Conservation (phyloP, 2,888 invertebrate genomes). For the Synergus itoensis region DNA sequence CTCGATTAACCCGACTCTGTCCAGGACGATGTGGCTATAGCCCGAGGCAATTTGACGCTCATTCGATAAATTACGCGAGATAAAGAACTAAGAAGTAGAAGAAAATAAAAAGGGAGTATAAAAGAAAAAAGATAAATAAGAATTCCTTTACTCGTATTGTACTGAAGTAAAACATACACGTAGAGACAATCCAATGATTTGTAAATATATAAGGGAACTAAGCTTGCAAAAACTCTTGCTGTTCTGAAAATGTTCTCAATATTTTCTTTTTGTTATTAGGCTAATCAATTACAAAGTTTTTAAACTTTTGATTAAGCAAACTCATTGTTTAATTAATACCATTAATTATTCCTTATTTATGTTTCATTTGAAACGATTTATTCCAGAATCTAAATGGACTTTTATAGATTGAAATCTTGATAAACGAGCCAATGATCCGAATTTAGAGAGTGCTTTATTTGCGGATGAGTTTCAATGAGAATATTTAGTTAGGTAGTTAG, state of each 20-base stretch:
- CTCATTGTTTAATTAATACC: no score
- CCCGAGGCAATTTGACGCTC: constrained; percentile 36
- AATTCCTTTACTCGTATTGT: constrained; percentile 14
- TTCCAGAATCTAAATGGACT: no score
- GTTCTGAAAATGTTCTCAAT: background rate
- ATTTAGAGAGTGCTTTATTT: no score
- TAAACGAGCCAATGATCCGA: no score
- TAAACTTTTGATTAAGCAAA: no score
- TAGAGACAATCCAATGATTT: constrained; percentile 14
- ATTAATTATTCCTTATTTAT: no score
- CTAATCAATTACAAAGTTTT: background rate
- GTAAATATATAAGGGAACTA: background rate
- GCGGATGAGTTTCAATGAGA: no score
- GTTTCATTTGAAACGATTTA: no score
- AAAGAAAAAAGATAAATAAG: constrained; percentile 34
- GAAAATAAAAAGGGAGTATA: constrained; percentile 11
- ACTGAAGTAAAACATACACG: constrained; percentile 17
- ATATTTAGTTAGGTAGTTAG: no score
- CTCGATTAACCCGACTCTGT: constrained; percentile 33
- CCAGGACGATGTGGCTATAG: constrained; percentile 32
- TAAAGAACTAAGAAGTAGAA: constrained; percentile 3
- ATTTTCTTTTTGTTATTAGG: background rate
- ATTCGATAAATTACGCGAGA: constrained; percentile 40
- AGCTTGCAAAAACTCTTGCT: constrained; percentile 13
- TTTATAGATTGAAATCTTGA: no score